Evolutionary conservation across 2,797 vertebrate species (phyloP), one percentile per base, ranked within the genome.

Genomic region (Nannoperca australis): DNA sequence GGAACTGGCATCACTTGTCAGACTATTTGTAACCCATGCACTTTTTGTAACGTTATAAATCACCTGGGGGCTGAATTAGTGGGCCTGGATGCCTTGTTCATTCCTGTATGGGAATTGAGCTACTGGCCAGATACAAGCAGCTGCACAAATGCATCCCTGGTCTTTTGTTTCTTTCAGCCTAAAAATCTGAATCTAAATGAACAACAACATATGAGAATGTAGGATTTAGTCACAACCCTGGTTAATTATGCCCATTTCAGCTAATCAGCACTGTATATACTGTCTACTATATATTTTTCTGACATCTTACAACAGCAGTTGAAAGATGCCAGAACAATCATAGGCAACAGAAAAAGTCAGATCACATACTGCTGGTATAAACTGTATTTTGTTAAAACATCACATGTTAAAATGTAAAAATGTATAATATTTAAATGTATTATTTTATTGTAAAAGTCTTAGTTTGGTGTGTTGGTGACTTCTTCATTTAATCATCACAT

Each of bases 1-100:
- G 50, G 42, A 78, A 65, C 54, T 73, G n/a, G 42, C 58, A 44
- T 24, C 34, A 68, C 50, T 45, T 68, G 63, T 77, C 32, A 45
- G 36, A 53, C 47, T 54, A 36, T 81, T 56, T 79, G 67, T 78
- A 74, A 85, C 50, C 14, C 40, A 38, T 38, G 58, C 60, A 40
- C 68, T 51, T 44, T 58, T 13, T 62, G 32, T 15, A 75, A 38
- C 1, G 0, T 24, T 61, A 30, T 10, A 34, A 67, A 3, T 64
- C 59, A 65, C 13, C 5, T 9, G 75, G 49, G 36, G 62, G 18
- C 15, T 24, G 54, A 78, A 54, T 71, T 24, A 51, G 17, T 20
- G 20, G 1, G 7, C 38, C 24, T 50, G 58, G 30, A 59, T 32
- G 38, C 1, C 32, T 45, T 36, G n/a, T 74, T 74, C 7, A 38